phyloP scores from a whole-genome alignment of 2,888 invertebrate genomes.

The Caenorhabditis sp. region DNA sequence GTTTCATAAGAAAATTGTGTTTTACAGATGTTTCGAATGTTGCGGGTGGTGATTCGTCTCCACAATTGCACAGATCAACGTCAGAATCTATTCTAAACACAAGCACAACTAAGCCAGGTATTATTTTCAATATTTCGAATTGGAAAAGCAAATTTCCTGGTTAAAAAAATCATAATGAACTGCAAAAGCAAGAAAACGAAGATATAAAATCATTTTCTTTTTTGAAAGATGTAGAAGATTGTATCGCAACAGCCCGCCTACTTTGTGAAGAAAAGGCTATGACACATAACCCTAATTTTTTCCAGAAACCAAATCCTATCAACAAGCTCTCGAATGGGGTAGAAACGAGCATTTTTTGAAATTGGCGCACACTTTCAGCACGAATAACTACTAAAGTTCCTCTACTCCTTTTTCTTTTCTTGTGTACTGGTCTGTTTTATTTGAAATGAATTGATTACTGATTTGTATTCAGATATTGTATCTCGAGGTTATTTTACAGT shows the following conservation, averaged over 20 bases:
- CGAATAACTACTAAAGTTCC: constrained; percentile 42
- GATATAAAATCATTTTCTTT: too few species aligned
- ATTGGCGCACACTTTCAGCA: constrained; percentile 46
- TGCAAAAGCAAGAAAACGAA: too few species aligned
- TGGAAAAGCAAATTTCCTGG: not conserved
- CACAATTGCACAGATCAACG: constrained; percentile 14
- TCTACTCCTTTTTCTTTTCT: constrained; percentile 1
- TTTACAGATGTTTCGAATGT: constrained; percentile 20
- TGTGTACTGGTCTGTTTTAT: not conserved
- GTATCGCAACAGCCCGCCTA: too few species aligned
- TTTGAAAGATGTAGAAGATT: too few species aligned
- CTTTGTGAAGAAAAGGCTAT: not conserved
- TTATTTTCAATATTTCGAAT: not conserved
- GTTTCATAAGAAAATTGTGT: not conserved
- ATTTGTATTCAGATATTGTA: not conserved
- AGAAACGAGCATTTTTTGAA: constrained; percentile 48
- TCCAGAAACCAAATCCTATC: constrained; percentile 33
- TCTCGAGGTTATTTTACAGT: not conserved
- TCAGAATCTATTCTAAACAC: constrained; percentile 27
- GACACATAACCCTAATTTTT: constrained; percentile 13
- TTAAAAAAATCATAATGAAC: not conserved
- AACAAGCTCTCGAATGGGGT: constrained; percentile 48
- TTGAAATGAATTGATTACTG: not conserved
- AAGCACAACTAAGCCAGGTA: not conserved
- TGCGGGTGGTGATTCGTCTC: not conserved